These are phyloP conservation scores for Phaedon cochleariae DNA, from an alignment of 2,888 invertebrate genomes.

Conservation along the genomic window DNA sequence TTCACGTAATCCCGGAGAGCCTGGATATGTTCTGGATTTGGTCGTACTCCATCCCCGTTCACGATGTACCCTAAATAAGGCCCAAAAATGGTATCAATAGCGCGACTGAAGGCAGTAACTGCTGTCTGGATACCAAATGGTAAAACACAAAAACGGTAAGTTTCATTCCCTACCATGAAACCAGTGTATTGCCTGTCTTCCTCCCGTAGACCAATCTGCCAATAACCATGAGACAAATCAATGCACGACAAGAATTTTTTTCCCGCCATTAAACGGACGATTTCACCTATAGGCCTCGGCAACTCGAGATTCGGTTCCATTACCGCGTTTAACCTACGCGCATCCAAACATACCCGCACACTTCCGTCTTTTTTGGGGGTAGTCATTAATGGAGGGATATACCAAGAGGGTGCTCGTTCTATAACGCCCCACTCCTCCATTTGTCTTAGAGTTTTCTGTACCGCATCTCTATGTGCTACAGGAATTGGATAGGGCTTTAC, in stretches of 20 bases:
- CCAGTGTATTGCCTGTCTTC: too few relatives aligned
- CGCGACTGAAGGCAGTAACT: too few relatives aligned
- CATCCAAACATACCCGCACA: slow-evolving; percentile 25
- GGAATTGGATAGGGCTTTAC: slow-evolving; percentile 25
- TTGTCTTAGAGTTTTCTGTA: slow-evolving; percentile 4
- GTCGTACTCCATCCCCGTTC: too few relatives aligned
- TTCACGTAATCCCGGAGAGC: too few relatives aligned
- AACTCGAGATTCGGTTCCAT: slow-evolving; percentile 27
- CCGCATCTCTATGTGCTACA: slow-evolving; percentile 18
- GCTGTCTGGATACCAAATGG: too few relatives aligned
- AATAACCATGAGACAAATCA: slow-evolving; percentile 44
- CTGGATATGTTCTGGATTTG: too few relatives aligned
- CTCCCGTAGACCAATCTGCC: slow-evolving; percentile 38
- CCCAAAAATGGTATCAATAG: too few relatives aligned
- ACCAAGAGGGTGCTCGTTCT: slow-evolving; percentile 13
- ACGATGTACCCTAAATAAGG: too few relatives aligned
- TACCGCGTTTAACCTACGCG: slow-evolving; percentile 21
- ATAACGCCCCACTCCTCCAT: slow-evolving; percentile 22
- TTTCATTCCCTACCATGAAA: too few relatives aligned
- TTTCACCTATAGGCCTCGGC: slow-evolving; percentile 28
- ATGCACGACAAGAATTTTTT: slow-evolving; percentile 32
- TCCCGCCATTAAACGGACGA: slow-evolving; percentile 35
- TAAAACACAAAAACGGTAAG: too few relatives aligned
- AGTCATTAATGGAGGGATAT: slow-evolving; percentile 9
- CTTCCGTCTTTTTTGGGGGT: slow-evolving; percentile 14